These are phyloP conservation scores for Pseudocheirus occidentalis DNA, from an alignment of 2,797 vertebrate genomes.

Conservation along the genomic window DNA sequence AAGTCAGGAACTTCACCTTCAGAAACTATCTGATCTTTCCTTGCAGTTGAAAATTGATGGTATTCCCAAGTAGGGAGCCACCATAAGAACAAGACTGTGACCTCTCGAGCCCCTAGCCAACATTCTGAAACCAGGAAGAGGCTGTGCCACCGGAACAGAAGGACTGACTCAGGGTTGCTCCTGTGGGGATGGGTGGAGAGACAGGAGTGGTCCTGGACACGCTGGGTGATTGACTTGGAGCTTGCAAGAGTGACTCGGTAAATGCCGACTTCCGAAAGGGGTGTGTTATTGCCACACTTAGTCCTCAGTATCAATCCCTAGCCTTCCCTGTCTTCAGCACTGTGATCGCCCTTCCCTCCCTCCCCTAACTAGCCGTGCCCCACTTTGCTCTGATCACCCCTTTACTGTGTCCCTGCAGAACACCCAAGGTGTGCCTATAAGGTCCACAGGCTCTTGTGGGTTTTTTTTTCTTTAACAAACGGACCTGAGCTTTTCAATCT, in stretches of 20 bases:
- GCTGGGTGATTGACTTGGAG: neutral
- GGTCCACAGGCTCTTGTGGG: neutral
- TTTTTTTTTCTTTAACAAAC: neutral
- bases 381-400: neutral
- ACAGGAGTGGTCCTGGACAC: neutral
- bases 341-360: neutral
- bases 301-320: neutral
- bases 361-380: neutral
- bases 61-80: neutral
- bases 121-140: neutral
- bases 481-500: neutral
- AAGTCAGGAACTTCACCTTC: neutral
- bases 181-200: neutral
- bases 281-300: neutral
- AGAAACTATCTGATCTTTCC: neutral
- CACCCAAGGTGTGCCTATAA: neutral
- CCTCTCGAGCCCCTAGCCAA: neutral
- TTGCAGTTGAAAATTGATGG: neutral
- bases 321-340: neutral
- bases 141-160: neutral
- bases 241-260: neutral
- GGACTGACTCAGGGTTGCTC: neutral
- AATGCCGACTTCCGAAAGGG: neutral
- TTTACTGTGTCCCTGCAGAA: neutral
- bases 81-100: neutral